Conservation (phyloP, 1,140 invertebrate genomes). For the Brachionus manjavacas region DNA sequence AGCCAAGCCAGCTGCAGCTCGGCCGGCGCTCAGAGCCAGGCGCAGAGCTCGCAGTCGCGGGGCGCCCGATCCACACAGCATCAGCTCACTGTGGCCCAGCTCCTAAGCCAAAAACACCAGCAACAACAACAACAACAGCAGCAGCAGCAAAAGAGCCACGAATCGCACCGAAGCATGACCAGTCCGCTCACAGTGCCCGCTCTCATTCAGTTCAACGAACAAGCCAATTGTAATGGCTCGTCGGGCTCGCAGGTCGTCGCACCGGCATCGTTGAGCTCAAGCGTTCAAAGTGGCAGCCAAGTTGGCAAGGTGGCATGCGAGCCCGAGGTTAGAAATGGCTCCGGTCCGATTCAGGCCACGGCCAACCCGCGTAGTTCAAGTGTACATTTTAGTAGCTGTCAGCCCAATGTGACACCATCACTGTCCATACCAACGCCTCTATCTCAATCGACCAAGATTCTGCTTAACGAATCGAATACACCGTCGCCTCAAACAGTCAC, state of each 20-base stretch:
- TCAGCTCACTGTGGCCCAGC: constrained; percentile 33
- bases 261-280: too few relatives aligned
- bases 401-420: not conserved
- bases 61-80: constrained; percentile 12
- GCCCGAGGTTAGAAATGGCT: not conserved
- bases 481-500: not conserved
- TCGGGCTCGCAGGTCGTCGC: not conserved
- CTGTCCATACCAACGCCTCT: not conserved
- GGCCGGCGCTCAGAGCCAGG: not conserved
- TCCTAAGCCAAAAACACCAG: constrained; percentile 38
- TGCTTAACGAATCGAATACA: not conserved
- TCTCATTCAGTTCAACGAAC: not conserved
- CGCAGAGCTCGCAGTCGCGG: not conserved
- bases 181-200: not conserved
- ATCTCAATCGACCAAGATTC: not conserved
- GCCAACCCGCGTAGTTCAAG: not conserved
- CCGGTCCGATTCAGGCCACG: not conserved
- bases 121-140: constrained; percentile 39
- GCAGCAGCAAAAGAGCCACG: not conserved
- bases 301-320: not conserved
- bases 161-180: not conserved
- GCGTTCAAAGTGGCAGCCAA: not conserved
- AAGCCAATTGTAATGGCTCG: not conserved
- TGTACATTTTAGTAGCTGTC: not conserved
- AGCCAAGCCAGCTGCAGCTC: not conserved